phyloP scores from a whole-genome alignment of 2,888 invertebrate genomes.

The Callosobruchus maculatus region DNA sequence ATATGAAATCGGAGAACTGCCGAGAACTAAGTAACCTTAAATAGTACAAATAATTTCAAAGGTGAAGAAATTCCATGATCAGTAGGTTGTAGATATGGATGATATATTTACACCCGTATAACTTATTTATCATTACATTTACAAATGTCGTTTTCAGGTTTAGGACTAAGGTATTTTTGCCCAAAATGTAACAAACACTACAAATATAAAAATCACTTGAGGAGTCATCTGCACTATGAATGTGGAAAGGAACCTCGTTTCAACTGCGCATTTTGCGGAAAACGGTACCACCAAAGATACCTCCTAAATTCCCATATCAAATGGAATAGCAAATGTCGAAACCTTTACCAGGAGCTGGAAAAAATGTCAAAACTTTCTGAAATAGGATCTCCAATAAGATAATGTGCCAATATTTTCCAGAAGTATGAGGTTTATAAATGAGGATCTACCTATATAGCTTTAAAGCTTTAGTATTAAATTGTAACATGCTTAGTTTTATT shows the following conservation, averaged over 20 bases:
- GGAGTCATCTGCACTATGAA: slow-evolving; percentile 25
- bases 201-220: slow-evolving; percentile 25
- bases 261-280: slow-evolving; percentile 61
- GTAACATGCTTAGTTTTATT: no score
- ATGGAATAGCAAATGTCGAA: slow-evolving; percentile 40
- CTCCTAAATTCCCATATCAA: slow-evolving; percentile 59
- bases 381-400: background rate
- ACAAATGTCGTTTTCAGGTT: no score
- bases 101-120: no score
- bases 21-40: no score
- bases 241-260: slow-evolving; percentile 65
- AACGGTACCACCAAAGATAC: slow-evolving; percentile 67
- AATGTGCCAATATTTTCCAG: background rate
- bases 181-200: slow-evolving; percentile 24
- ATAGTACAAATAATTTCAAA: no score
- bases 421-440: background rate
- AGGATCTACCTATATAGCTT: background rate
- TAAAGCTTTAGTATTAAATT: background rate
- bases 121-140: no score
- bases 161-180: slow-evolving; percentile 17
- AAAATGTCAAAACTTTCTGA: background rate
- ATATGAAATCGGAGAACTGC: no score
- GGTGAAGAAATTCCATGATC: no score
- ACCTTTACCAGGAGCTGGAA: background rate
- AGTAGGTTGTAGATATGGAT: no score